These are phyloP conservation scores for Labrus mixtus DNA, from an alignment of 2,113 vertebrate genomes.

Conservation along the genomic window DNA sequence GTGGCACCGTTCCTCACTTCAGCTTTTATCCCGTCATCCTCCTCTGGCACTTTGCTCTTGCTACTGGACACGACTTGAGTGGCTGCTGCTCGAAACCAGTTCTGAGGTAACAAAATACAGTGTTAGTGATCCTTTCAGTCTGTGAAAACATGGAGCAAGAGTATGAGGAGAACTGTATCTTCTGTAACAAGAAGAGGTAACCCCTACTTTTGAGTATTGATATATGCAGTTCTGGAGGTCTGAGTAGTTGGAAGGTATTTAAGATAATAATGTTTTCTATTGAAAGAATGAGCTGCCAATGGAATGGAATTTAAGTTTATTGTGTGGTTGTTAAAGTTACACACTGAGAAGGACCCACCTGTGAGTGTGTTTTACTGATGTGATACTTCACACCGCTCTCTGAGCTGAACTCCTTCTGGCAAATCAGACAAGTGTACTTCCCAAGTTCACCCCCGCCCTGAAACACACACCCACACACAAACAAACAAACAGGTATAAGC, in stretches of 20 bases:
- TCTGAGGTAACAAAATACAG: conserved; percentile 78
- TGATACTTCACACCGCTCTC: conserved; percentile 99
- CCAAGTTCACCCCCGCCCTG: conserved; percentile 93
- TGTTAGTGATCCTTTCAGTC: conserved; percentile 5
- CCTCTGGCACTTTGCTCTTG: conserved; percentile 83
- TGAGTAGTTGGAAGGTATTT: too few species aligned
- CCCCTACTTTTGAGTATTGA: too few species aligned
- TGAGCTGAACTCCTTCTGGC: conserved; percentile 97
- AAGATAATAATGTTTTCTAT: too few species aligned
- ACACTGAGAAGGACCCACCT: conserved; percentile 85
- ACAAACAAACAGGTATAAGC: background rate
- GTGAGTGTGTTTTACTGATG: conserved; percentile 96
- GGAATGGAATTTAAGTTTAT: too few species aligned
- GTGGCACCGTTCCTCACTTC: conserved; percentile 85
- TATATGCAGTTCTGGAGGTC: too few species aligned
- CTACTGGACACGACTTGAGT: conserved; percentile 84
- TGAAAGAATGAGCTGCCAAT: too few species aligned
- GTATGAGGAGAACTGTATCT: background rate
- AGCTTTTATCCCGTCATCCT: conserved; percentile 78
- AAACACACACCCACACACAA: conserved; percentile 48
- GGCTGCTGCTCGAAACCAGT: conserved; percentile 95
- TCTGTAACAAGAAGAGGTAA: background rate
- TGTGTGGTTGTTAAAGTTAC: background rate
- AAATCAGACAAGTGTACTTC: conserved; percentile 95
- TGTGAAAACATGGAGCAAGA: background rate